These are phyloP conservation scores for Hemibagrus wyckioides DNA, from an alignment of 2,113 vertebrate genomes.

Conservation along the genomic window DNA sequence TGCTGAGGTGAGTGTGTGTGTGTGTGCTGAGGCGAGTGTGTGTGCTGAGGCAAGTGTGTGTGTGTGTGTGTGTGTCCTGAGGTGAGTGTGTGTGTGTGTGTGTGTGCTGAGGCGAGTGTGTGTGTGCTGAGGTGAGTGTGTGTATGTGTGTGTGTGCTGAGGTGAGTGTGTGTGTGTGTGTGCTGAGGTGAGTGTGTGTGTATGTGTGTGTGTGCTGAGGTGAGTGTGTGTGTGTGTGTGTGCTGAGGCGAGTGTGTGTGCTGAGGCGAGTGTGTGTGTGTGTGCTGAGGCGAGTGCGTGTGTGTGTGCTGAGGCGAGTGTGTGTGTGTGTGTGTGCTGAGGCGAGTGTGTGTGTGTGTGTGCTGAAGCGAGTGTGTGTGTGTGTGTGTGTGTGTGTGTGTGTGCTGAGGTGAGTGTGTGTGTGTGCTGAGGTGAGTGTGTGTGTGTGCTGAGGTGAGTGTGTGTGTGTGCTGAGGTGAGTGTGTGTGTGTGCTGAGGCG, in stretches of 20 bases:
- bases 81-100: no score
- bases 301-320: no score
- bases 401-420: no score
- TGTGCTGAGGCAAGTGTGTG: slow-evolving; percentile 28
- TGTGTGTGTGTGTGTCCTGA: neutral
- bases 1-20: neutral
- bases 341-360: slow-evolving; percentile 22
- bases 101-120: no score
- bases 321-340: neutral
- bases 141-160: neutral
- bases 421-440: neutral
- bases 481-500: slow-evolving; percentile 10
- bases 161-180: neutral
- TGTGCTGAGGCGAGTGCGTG: neutral
- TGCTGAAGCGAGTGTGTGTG: no score
- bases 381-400: no score
- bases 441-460: neutral
- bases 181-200: slow-evolving; percentile 30
- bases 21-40: neutral
- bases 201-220: neutral
- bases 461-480: slow-evolving; percentile 14
- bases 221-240: no score
- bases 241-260: neutral
- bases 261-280: neutral
- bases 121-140: neutral